Percentiles rank a stretch among this genome's conserved stretches.
phyloP scores from a whole-genome alignment of 1,140 invertebrate genomes.

The Holotrichia oblita region DNA sequence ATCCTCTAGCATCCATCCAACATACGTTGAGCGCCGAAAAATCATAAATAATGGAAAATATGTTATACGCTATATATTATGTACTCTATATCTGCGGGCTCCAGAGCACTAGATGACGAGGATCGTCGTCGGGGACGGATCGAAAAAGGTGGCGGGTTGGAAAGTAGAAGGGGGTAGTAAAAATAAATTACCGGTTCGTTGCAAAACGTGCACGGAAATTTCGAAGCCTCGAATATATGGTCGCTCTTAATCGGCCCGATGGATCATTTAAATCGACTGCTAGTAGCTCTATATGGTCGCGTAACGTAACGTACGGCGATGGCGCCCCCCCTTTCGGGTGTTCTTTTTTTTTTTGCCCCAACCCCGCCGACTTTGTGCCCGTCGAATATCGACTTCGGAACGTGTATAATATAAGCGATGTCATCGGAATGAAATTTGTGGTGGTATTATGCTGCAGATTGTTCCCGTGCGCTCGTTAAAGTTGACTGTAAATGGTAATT shows the following conservation, averaged over 20 bases:
- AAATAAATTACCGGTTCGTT: not conserved
- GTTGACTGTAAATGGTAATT: too few relatives aligned
- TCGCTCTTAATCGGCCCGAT: not conserved
- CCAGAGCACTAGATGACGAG: too few relatives aligned
- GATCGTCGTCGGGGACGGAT: too few relatives aligned
- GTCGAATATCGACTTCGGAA: not conserved
- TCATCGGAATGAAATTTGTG: not conserved
- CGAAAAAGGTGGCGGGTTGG: too few relatives aligned
- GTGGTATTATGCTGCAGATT: not conserved
- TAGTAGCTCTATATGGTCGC: constrained; percentile 4
- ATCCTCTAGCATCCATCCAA: too few relatives aligned
- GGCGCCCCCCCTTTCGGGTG: not conserved
- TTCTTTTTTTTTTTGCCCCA: too few relatives aligned
- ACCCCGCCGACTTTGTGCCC: too few relatives aligned
- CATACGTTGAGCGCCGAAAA: too few relatives aligned
- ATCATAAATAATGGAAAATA: too few relatives aligned
- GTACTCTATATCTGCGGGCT: too few relatives aligned
- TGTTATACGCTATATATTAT: too few relatives aligned
- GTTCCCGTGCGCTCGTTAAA: not conserved
- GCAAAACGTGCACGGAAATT: not conserved
- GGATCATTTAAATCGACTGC: constrained; percentile 5
- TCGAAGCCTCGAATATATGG: constrained; percentile 4
- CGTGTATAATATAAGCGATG: not conserved
- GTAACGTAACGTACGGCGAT: not conserved
- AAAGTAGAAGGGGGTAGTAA: not conserved